Percentiles rank a stretch among this genome's conserved stretches.
Evolutionary conservation across 35 echinoderm and acorn worm genomes (phyloP).

Genomic region (Strongylocentrotus purpuratus): DNA sequence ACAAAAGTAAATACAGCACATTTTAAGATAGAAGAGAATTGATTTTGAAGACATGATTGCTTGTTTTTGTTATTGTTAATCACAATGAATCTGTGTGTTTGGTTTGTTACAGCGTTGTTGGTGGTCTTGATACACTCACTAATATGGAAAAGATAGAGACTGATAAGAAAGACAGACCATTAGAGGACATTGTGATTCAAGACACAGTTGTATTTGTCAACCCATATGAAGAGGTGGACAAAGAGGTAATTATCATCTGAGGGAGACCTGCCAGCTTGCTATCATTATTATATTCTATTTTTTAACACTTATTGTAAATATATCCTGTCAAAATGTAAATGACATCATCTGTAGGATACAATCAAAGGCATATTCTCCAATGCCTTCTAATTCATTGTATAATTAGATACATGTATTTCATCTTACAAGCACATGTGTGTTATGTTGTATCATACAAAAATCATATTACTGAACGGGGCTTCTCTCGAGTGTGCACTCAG

Average conservation of each 20-base stretch:
- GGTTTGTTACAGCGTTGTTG: conserved; percentile 68
- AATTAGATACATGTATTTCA: too few species aligned
- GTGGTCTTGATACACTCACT: conserved; percentile 80
- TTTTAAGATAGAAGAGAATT: too few species aligned
- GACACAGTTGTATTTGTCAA: conserved; percentile 82
- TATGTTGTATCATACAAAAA: too few species aligned
- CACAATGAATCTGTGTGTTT: neutral
- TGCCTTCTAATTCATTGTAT: too few species aligned
- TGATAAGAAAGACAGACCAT: conserved; percentile 85
- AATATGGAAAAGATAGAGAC: conserved; percentile 88
- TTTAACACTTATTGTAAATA: neutral
- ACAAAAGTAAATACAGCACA: too few species aligned
- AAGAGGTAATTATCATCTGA: conserved; percentile 63
- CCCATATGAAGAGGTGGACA: conserved; percentile 91
- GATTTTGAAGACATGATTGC: too few species aligned
- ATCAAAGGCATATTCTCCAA: neutral
- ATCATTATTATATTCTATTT: neutral
- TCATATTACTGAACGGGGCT: too few species aligned
- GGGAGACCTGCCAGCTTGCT: neutral
- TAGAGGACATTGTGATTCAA: conserved; percentile 77
- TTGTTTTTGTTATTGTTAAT: neutral
- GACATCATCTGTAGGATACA: neutral
- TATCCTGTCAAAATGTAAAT: neutral
- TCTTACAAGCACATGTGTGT: neutral
- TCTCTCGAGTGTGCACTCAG: too few species aligned